Evolutionary conservation across 2,888 invertebrate species (phyloP).

Genomic region (Tiliacea citrago): DNA sequence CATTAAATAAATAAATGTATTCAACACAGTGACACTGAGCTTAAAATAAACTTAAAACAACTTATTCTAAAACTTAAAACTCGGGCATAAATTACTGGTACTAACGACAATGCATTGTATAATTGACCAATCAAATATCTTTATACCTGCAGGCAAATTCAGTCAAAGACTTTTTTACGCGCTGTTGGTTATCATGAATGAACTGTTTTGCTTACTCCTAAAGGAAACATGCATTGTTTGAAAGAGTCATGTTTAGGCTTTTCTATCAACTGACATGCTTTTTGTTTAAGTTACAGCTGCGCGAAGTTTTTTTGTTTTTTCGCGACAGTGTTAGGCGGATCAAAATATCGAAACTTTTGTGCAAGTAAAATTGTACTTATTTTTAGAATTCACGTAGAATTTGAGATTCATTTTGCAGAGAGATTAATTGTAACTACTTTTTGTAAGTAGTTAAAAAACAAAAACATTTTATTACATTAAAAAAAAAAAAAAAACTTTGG

Average conservation of each 20-base stretch:
- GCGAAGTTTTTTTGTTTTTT: slow-evolving; percentile 6
- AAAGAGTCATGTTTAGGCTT: slow-evolving; percentile 23
- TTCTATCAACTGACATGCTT: slow-evolving; percentile 13
- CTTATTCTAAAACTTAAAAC: slow-evolving; percentile 60
- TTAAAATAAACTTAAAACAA: slow-evolving; percentile 55
- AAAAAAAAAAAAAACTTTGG: slow-evolving; percentile 41
- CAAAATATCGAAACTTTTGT: neutral
- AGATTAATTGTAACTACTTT: neutral
- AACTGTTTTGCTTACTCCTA: slow-evolving; percentile 45
- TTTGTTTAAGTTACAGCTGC: slow-evolving; percentile 25
- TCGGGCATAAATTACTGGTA: slow-evolving; percentile 65
- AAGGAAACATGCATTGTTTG: slow-evolving; percentile 57
- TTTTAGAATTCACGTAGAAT: neutral
- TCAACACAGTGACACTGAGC: slow-evolving; percentile 47
- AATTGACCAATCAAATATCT: slow-evolving; percentile 6
- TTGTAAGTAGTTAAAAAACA: neutral
- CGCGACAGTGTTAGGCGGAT: slow-evolving; percentile 41
- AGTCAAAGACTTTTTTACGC: slow-evolving; percentile 34
- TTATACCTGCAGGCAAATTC: slow-evolving; percentile 9
- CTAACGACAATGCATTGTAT: slow-evolving; percentile 52
- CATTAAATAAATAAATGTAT: slow-evolving; percentile 52
- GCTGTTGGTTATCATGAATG: neutral
- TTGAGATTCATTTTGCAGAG: neutral
- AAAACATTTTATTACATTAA: neutral
- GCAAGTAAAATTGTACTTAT: neutral